phyloP scores from a whole-genome alignment of 2,888 invertebrate genomes.

The Prosopocoilus inquinatus region DNA sequence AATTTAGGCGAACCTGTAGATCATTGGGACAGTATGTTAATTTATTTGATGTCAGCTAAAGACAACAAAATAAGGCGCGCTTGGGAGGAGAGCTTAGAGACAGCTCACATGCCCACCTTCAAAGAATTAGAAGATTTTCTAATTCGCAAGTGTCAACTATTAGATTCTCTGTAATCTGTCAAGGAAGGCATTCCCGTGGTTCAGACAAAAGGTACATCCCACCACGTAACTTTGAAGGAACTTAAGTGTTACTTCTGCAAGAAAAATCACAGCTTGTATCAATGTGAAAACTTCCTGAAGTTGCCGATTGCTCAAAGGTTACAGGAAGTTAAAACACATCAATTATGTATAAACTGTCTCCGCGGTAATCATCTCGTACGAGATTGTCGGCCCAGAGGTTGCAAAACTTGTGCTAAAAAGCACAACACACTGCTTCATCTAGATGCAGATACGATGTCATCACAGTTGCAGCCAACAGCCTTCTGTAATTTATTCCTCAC shows the following conservation, averaged over 20 bases:
- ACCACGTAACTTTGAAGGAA: background rate
- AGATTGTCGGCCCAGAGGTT: slow-evolving; percentile 17
- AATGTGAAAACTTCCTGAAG: slow-evolving; percentile 1
- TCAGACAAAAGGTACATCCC: too few species aligned
- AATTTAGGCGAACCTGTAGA: slow-evolving; percentile 25
- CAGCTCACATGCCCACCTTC: slow-evolving; percentile 12
- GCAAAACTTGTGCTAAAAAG: slow-evolving; percentile 15
- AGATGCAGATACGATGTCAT: background rate
- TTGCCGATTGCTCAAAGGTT: background rate
- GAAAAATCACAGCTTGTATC: background rate
- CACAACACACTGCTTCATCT: slow-evolving; percentile 24
- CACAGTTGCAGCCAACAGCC: too few species aligned
- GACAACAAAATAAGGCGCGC: slow-evolving; percentile 23
- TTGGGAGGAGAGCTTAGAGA: slow-evolving; percentile 23
- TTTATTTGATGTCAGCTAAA: slow-evolving; percentile 27
- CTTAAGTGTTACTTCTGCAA: background rate
- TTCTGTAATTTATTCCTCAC: too few species aligned
- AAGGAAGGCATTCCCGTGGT: background rate
- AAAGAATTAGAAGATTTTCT: slow-evolving; percentile 24
- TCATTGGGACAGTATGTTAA: slow-evolving; percentile 28
- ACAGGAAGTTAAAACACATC: slow-evolving; percentile 1
- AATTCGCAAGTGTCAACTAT: slow-evolving; percentile 19
- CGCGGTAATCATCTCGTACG: slow-evolving; percentile 9
- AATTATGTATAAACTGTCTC: slow-evolving; percentile 18
- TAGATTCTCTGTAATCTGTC: slow-evolving; percentile 12